Conservation (phyloP, 2,888 invertebrate genomes). For the Exephanes ischioxanthus region DNA sequence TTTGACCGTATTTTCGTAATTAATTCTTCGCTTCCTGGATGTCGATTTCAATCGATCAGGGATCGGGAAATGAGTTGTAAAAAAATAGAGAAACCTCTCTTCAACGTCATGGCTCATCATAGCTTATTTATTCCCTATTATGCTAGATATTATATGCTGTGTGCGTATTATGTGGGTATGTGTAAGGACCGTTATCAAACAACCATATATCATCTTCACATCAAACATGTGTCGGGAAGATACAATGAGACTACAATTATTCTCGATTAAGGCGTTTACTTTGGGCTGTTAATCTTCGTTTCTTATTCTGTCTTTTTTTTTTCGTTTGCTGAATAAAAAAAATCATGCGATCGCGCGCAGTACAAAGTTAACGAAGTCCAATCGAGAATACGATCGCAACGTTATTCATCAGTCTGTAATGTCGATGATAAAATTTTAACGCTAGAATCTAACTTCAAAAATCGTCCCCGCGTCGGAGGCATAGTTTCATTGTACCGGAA, state of each 20-base stretch:
- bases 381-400: conserved; percentile 17
- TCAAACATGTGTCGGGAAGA: conserved; percentile 32
- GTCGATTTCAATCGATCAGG: not conserved
- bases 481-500: conserved; percentile 10
- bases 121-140: conserved; percentile 60
- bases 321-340: conserved; percentile 10
- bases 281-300: not conserved
- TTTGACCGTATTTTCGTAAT: not conserved
- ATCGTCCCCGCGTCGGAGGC: not conserved
- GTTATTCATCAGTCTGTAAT: conserved; percentile 42
- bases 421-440: conserved; percentile 26
- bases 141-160: conserved; percentile 40
- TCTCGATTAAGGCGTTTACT: conserved; percentile 23
- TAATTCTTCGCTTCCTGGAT: not conserved
- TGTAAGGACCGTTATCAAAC: conserved; percentile 24
- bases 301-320: not conserved
- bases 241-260: conserved; percentile 40
- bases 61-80: not conserved
- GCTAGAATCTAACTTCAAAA: conserved; percentile 34
- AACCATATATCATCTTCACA: conserved; percentile 31
- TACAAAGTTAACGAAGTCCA: conserved; percentile 34
- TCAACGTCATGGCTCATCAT: conserved; percentile 56
- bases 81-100: not conserved
- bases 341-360: conserved; percentile 34
- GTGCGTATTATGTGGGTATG: conserved; percentile 47